phyloP scores from a whole-genome alignment of 2,113 vertebrate genomes.

The Crotalus viridis region DNA sequence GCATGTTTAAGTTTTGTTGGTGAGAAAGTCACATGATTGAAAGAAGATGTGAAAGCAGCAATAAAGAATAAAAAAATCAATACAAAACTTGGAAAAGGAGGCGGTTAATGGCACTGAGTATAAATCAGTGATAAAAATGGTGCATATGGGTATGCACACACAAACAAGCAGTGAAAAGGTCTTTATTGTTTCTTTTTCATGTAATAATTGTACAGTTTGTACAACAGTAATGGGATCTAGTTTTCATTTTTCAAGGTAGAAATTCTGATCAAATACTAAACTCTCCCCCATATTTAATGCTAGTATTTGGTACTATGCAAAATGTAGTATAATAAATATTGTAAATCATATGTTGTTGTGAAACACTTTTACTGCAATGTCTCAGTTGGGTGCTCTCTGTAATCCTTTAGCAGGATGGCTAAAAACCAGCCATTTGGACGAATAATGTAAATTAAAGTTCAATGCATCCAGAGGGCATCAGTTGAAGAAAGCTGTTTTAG shows the following conservation, averaged over 20 bases:
- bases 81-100: slow-evolving; percentile 30
- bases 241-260: neutral
- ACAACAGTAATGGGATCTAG: neutral
- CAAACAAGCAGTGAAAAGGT: neutral
- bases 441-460: neutral
- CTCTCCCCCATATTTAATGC: neutral
- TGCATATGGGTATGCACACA: neutral
- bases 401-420: neutral
- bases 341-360: neutral
- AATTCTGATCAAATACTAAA: neutral
- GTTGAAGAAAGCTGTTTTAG: neutral
- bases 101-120: slow-evolving; percentile 23
- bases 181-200: neutral
- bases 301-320: neutral
- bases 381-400: neutral
- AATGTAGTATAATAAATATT: neutral
- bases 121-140: slow-evolving; percentile 20
- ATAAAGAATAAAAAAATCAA: slow-evolving; percentile 41
- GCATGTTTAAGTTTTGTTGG: neutral
- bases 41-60: slow-evolving; percentile 26
- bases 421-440: neutral
- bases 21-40: slow-evolving; percentile 10
- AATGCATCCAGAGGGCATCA: neutral
- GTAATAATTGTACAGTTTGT: neutral
- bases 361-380: neutral